phyloP scores from a whole-genome alignment of 2,113 vertebrate genomes.

The Ictalurus furcatus region DNA sequence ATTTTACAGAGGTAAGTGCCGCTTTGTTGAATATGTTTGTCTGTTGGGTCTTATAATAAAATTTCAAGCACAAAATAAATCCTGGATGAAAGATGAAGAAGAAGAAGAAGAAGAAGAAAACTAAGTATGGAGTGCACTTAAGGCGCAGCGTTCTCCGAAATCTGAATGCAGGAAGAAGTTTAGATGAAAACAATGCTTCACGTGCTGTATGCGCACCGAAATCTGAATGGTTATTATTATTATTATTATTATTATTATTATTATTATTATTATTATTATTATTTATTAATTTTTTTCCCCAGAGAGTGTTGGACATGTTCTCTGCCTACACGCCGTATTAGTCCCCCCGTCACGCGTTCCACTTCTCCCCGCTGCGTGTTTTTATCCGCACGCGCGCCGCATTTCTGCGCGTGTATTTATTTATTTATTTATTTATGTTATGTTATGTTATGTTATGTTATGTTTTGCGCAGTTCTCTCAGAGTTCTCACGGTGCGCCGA shows the following conservation, averaged over 20 bases:
- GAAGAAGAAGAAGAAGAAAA: neutral
- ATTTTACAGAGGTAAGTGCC: constrained; percentile 24
- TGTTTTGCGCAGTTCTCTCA: neutral
- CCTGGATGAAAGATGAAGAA: neutral
- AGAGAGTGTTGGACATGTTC: neutral
- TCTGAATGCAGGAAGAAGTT: neutral
- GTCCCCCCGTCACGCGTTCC: neutral
- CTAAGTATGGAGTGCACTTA: neutral
- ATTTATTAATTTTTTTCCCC: neutral
- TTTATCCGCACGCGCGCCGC: neutral
- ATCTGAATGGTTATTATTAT: neutral
- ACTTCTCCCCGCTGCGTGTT: neutral
- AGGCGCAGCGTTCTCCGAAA: neutral
- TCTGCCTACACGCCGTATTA: neutral
- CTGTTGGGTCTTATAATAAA: neutral
- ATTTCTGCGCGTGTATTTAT: neutral
- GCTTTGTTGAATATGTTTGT: neutral
- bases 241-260: neutral
- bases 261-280: neutral
- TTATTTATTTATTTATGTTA: too few species aligned
- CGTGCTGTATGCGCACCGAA: neutral
- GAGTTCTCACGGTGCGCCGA: constrained; percentile 15
- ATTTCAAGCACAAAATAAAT: neutral
- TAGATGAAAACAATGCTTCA: neutral
- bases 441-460: neutral